Evolutionary conservation across 2,113 vertebrate genomes (phyloP), one percentile per base, ranked within the genome.

Genomic region (Phylloscopus trochilus): DNA sequence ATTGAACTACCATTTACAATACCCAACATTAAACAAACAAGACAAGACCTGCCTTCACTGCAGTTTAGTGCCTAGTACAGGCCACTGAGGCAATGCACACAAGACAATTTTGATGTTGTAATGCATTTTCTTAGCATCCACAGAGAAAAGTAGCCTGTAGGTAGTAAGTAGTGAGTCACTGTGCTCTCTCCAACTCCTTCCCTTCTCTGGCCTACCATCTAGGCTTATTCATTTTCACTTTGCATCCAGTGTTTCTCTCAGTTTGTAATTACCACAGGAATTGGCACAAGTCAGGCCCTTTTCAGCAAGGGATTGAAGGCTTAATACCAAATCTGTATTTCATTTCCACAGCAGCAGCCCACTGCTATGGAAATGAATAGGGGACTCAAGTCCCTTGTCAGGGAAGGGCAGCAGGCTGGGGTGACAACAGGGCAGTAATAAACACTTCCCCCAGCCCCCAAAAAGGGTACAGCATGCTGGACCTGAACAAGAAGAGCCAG

Each of bases 401-500:
- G 13, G 12, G 17, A 76, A 39, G 15, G 26, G 11, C 31, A 85
- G n/a, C 13, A 62, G 43, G 10, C 26, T 23, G 2, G 7, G 6
- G 7, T 22, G 1, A 5, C 39, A 73, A 13, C 3, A 73, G 62
- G 6, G 17, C 53, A 72, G 10, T 1, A 6, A 53, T 3, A 24
- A 51, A 3, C 6, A 5, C 49, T 7, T n/a, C 4, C 2, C 6
- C 18, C 24, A 39, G 7, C 12, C 15, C 17, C 23, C 19, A 16
- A 6, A 35, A 76, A 7, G 2, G 5, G 11, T 1, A 56, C 16
- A 44, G 4, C 30, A 31, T 3, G 20, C 11, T 9, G 11, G 18
- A 55, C 28, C 53, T 52, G 30, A 60, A 21, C 23, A 64, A 64
- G 52, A 52, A 67, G 44, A 53, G 8, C 24, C 47, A 49, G 15